Evolutionary conservation across 2,888 invertebrate species (phyloP).

Genomic region (Tetropium fuscum): DNA sequence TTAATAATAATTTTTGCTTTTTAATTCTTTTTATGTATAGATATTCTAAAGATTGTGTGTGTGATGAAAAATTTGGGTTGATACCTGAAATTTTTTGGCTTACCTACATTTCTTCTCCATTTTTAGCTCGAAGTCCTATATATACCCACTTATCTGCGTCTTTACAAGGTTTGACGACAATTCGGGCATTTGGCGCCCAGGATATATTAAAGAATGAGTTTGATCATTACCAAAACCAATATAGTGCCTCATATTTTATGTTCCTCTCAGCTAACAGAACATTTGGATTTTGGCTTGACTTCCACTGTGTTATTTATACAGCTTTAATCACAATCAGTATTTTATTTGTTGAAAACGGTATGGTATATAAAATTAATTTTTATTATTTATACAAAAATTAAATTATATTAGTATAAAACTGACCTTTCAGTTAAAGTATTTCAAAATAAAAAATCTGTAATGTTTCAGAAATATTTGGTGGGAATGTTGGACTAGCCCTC

Average conservation of each 20-base stretch:
- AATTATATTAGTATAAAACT: too few relatives aligned
- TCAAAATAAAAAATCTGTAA: too few relatives aligned
- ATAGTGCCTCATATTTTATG: not conserved
- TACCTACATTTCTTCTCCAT: too few relatives aligned
- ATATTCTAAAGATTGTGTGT: too few relatives aligned
- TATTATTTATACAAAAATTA: too few relatives aligned
- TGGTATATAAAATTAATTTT: too few relatives aligned
- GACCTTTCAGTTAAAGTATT: too few relatives aligned
- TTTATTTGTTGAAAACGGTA: not conserved
- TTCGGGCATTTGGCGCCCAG: not conserved
- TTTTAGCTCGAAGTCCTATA: not conserved
- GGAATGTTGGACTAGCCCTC: conserved; percentile 62
- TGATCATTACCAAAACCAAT: not conserved
- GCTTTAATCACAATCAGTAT: not conserved
- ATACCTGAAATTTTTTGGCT: too few relatives aligned
- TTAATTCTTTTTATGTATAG: too few relatives aligned
- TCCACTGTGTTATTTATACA: not conserved
- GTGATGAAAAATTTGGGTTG: too few relatives aligned
- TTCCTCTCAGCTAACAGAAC: not conserved
- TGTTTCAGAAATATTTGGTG: conserved; percentile 57
- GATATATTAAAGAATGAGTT: not conserved
- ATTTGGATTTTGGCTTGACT: not conserved
- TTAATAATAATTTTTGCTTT: too few relatives aligned
- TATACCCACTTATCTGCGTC: not conserved
- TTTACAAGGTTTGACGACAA: not conserved